Percentiles rank a stretch among this genome's conserved stretches.
These are phyloP conservation scores for Corythaixoides concolor DNA, from an alignment of 2,113 vertebrate genomes.

Conservation along the genomic window DNA sequence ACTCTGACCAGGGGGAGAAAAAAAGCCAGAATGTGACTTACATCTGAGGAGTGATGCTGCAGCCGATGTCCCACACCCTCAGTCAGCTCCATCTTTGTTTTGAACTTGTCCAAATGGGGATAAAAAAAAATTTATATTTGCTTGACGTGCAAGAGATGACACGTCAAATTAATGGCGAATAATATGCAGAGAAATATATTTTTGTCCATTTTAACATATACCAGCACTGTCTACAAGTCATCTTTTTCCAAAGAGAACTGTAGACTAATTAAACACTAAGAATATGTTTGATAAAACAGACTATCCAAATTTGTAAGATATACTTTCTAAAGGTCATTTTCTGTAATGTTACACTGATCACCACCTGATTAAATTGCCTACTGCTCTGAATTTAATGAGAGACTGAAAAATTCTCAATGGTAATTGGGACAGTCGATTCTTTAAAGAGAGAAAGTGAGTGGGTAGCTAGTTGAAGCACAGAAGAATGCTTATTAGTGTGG, in stretches of 20 bases:
- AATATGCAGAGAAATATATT: background rate
- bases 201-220: background rate
- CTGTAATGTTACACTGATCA: background rate
- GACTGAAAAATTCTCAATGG: constrained; percentile 56
- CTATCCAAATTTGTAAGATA: background rate
- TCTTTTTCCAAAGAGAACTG: background rate
- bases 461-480: constrained; percentile 25
- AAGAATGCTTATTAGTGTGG: constrained; percentile 54
- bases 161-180: background rate
- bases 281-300: background rate
- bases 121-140: background rate
- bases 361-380: constrained; percentile 34
- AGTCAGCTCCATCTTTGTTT: background rate
- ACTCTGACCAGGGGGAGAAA: background rate
- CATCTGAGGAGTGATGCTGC: background rate
- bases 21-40: background rate
- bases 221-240: background rate
- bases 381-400: constrained; percentile 46
- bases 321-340: constrained; percentile 31
- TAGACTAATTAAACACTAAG: background rate
- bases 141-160: background rate
- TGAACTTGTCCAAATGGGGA: background rate
- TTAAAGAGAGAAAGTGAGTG: constrained; percentile 49
- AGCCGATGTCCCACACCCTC: background rate
- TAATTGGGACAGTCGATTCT: constrained; percentile 35